phyloP scores from a whole-genome alignment of 2,113 vertebrate species.

The Notarius lentiginosus region DNA sequence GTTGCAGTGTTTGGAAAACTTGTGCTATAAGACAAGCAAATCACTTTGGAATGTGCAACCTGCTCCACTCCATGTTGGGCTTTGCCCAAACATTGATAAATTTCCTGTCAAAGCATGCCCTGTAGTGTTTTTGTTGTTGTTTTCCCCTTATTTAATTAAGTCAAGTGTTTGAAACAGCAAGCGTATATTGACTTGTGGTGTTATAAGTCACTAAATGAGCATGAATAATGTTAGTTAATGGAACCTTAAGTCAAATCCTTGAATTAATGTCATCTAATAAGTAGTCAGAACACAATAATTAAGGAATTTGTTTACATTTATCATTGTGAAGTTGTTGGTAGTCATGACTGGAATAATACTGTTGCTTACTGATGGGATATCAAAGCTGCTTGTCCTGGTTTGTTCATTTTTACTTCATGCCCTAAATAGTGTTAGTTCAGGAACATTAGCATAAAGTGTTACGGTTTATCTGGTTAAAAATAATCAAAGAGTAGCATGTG shows the following conservation, averaged over 20 bases:
- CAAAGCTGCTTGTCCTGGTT: neutral
- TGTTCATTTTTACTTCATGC: neutral
- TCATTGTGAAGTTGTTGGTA: neutral
- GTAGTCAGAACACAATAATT: neutral
- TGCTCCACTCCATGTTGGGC: neutral
- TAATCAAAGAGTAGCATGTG: neutral
- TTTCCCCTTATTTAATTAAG: neutral
- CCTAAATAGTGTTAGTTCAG: neutral
- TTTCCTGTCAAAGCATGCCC: neutral
- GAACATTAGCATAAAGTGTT: neutral
- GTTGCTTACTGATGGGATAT: neutral
- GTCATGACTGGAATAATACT: neutral
- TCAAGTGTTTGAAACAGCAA: neutral
- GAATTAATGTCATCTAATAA: neutral
- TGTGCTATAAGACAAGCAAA: neutral
- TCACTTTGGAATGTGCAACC: neutral
- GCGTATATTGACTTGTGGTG: neutral
- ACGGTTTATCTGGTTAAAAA: neutral
- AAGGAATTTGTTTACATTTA: neutral
- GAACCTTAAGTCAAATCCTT: neutral
- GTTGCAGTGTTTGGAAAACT: neutral
- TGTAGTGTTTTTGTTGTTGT: neutral
- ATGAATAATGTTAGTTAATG: neutral
- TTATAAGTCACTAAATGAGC: neutral
- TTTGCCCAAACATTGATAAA: neutral